Conservation (phyloP, 2,888 invertebrate genomes). For the Epirrhoe alternata region DNA sequence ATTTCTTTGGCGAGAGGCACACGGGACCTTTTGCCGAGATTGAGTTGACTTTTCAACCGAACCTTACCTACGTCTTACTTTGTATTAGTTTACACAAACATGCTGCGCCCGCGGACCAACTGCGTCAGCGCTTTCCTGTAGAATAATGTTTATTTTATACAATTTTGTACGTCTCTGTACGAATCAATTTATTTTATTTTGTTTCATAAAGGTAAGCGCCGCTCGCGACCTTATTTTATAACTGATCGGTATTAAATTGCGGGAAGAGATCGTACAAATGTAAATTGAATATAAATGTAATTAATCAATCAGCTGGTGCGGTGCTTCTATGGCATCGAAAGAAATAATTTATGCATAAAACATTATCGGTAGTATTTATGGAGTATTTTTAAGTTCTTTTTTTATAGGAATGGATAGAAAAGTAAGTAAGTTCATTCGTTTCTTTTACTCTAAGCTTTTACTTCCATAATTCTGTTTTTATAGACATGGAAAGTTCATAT, state of each 20-base stretch:
- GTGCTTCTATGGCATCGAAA: not conserved
- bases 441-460: not conserved
- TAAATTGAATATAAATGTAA: not conserved
- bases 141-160: slow-evolving; percentile 24
- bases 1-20: slow-evolving; percentile 79
- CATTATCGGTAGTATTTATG: not conserved
- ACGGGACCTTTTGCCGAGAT: slow-evolving; percentile 73
- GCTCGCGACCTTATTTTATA: not conserved
- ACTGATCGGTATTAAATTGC: not conserved
- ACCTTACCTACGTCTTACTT: slow-evolving; percentile 61
- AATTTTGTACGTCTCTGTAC: slow-evolving; percentile 9
- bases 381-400: not conserved
- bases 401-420: not conserved
- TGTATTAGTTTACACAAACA: slow-evolving; percentile 58
- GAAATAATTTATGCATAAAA: not conserved
- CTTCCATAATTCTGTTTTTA: not conserved
- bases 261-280: not conserved
- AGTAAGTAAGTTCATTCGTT: not conserved
- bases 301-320: not conserved
- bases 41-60: slow-evolving; percentile 73
- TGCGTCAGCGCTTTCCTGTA: slow-evolving; percentile 42
- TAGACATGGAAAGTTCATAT: not conserved
- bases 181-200: slow-evolving; percentile 6
- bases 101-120: slow-evolving; percentile 43
- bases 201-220: not conserved